These are phyloP conservation scores for Sorex maritimensis DNA, from an alignment of 2,797 vertebrate species.

Conservation along the genomic window DNA sequence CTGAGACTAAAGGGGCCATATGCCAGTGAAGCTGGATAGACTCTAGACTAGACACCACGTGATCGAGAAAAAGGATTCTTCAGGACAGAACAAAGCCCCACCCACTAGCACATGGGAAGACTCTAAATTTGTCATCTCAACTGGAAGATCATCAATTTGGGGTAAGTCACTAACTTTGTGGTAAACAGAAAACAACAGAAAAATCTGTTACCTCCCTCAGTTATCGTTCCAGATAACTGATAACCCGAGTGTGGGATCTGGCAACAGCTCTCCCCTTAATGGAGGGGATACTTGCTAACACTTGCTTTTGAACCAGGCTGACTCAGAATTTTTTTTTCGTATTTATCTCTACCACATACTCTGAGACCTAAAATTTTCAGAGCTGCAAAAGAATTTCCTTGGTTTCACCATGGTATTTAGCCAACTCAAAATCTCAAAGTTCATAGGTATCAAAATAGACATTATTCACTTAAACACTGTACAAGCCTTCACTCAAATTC, in stretches of 20 bases:
- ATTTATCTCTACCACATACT: not conserved
- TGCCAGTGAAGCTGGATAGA: not conserved
- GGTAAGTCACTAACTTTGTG: too few relatives aligned
- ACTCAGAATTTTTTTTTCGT: not conserved
- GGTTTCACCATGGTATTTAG: not conserved
- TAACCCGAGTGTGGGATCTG: not conserved
- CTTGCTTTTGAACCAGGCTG: not conserved
- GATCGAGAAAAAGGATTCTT: not conserved
- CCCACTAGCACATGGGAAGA: not conserved
- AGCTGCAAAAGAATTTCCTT: not conserved
- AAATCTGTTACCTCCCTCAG: not conserved
- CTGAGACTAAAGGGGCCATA: rapidly evolving
- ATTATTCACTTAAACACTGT: not conserved
- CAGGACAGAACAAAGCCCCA: not conserved
- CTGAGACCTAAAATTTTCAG: not conserved
- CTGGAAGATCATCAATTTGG: not conserved
- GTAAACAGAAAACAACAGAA: not conserved
- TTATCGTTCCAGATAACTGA: not conserved
- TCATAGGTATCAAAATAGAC: not conserved
- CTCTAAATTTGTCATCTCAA: not conserved
- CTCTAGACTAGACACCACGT: not conserved
- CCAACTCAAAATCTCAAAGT: not conserved
- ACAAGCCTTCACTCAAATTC: not conserved
- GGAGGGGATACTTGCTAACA: not conserved
- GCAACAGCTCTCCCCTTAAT: not conserved